These are phyloP conservation scores for Agrotis puta DNA, from an alignment of 2,888 invertebrate genomes.

Conservation along the genomic window DNA sequence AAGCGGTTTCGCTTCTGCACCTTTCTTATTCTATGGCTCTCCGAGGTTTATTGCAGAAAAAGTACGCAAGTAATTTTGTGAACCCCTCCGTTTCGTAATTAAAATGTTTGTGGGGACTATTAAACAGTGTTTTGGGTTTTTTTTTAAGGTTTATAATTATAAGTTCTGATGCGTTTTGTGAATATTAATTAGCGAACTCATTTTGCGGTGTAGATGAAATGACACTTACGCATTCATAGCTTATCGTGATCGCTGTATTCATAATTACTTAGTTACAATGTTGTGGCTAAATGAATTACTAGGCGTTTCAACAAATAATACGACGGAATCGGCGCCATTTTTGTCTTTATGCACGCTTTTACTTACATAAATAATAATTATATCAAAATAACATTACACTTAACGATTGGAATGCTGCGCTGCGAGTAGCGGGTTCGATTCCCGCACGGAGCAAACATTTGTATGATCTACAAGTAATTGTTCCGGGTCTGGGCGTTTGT, in stretches of 20 bases:
- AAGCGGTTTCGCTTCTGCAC: neutral
- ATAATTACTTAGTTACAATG: neutral
- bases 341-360: too few species aligned
- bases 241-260: neutral
- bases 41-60: constrained; percentile 56
- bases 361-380: too few species aligned
- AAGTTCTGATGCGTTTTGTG: constrained; percentile 33
- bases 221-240: neutral
- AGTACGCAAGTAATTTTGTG: constrained; percentile 43
- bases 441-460: too few species aligned
- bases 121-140: constrained; percentile 46
- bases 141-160: constrained; percentile 41
- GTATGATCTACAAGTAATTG: too few species aligned
- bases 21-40: constrained; percentile 24
- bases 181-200: constrained; percentile 33
- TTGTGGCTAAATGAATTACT: neutral
- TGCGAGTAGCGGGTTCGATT: too few species aligned
- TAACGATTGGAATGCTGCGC: too few species aligned
- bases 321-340: too few species aligned
- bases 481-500: too few species aligned
- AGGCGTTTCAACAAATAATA: neutral
- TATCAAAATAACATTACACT: too few species aligned
- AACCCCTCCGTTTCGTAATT: constrained; percentile 54
- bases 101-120: constrained; percentile 64
- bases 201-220: constrained; percentile 9